Conservation (phyloP, 2,797 vertebrate genomes). For the Myripristis murdjan region DNA sequence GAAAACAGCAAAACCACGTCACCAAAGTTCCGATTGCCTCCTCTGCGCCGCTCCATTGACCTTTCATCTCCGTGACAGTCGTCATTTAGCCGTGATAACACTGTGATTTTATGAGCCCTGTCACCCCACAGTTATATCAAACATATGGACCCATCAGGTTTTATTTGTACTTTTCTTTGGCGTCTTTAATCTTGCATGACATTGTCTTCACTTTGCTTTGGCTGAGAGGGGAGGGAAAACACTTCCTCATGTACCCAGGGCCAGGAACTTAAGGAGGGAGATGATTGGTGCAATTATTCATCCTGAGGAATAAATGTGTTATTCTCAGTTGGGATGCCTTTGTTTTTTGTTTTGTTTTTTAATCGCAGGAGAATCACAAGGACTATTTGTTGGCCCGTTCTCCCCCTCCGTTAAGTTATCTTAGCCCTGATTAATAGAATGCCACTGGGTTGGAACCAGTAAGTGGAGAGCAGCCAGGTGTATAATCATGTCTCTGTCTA, state of each 20-base stretch:
- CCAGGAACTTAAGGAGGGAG: conserved; percentile 23
- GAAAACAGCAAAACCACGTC: conserved; percentile 24
- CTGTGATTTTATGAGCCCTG: conserved; percentile 40
- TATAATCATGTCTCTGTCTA: conserved; percentile 51
- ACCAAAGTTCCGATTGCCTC: conserved; percentile 16
- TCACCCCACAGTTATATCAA: conserved; percentile 34
- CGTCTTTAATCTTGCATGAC: conserved; percentile 63
- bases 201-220: conserved; percentile 30
- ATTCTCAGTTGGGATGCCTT: conserved; percentile 52
- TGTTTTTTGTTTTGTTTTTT: conserved; percentile 37
- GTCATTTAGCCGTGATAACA: conserved; percentile 68
- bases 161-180: conserved; percentile 55
- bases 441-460: conserved; percentile 63
- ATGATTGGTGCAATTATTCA: conserved; percentile 60
- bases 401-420: conserved; percentile 62
- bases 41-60: conserved; percentile 14
- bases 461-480: conserved; percentile 72
- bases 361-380: conserved; percentile 34
- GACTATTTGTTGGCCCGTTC: conserved; percentile 58
- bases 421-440: conserved; percentile 71
- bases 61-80: conserved; percentile 28
- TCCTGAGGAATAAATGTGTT: conserved; percentile 57
- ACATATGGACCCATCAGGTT: conserved; percentile 25
- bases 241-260: conserved; percentile 21
- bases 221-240: conserved; percentile 26